Evolutionary conservation across 1,140 invertebrate species (phyloP).

Genomic region (Mycetomoellerius zeteki): DNA sequence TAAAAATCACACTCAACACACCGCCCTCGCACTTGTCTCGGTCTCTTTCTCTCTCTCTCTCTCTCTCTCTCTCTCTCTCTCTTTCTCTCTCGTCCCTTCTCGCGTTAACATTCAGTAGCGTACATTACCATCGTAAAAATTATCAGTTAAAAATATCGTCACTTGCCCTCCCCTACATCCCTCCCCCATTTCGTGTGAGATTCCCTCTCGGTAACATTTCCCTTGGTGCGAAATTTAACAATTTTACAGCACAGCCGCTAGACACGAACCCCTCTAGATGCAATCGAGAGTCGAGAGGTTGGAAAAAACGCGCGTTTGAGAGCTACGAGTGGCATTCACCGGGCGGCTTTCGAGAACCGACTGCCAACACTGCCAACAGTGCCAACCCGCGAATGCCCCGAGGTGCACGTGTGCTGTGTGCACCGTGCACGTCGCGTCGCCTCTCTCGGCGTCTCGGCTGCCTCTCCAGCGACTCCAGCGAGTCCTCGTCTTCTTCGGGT

Average conservation of each 20-base stretch:
- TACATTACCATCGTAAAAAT: neutral
- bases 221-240: slow-evolving; percentile 45
- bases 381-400: slow-evolving; percentile 74
- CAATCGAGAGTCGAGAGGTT: slow-evolving; percentile 40
- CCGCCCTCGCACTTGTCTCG: neutral
- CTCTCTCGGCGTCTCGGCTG: slow-evolving; percentile 45
- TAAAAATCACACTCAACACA: slow-evolving; percentile 39
- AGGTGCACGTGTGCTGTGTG: slow-evolving; percentile 72
- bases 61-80: neutral
- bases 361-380: slow-evolving; percentile 69
- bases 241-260: slow-evolving; percentile 26
- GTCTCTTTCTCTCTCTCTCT: neutral
- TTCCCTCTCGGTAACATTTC: slow-evolving; percentile 18
- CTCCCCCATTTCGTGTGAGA: neutral
- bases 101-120: slow-evolving; percentile 51
- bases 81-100: neutral
- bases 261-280: slow-evolving; percentile 25
- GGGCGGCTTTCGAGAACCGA: slow-evolving; percentile 77
- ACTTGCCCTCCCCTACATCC: neutral
- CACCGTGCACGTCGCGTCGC: slow-evolving; percentile 68
- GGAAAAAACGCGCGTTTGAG: slow-evolving; percentile 68
- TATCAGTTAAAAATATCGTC: neutral
- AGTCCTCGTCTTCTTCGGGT: slow-evolving; percentile 56
- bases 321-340: slow-evolving; percentile 74
- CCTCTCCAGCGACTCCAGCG: slow-evolving; percentile 67